Evolutionary conservation across 2,113 vertebrate genomes (phyloP), one percentile per base, ranked within the genome.

Genomic region (Corythoichthys haematopterus): DNA sequence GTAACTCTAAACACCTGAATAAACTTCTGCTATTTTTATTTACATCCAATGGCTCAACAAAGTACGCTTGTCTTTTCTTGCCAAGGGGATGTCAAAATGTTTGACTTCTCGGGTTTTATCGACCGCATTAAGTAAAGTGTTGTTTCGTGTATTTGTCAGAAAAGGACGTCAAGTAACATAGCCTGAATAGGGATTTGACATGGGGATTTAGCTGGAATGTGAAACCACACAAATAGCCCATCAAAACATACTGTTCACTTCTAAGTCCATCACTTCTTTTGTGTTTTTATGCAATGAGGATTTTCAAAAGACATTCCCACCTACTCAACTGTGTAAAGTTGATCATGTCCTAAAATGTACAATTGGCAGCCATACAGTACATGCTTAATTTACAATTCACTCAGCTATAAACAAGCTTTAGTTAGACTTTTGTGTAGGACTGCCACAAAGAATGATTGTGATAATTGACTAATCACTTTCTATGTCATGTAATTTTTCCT

Each of bases 21-120:
- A 47, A 57, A 15, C 40, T 35, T 70, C 52, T 46, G 65, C 50
- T 69, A 65, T 78, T 66, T 80, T 51, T 77, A 68, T 70, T 76
- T 70, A 71, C 68, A 76, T 78, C 67, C 64, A 76, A 67, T 78
- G 63, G 36, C 62, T 73, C 35, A 15, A 6, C 33, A 68, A 71
- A 57, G 43, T 48, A 48, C 72, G 70, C 36, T 38, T 74, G 40
- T 62, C 13, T 59, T 63, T 55, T 56, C 20, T 11, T 4, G 53
- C 74, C 36, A 64, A 13, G 38, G 61, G 56, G 77, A 70, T 71
- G 65, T 67, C 65, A 76, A 69, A 72, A 74, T 64, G 40, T 52
- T 11, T 16, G 69, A 46, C 51, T 60, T 66, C 45, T 3, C 12
- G 11, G 60, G 16, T 65, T 28, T 60, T 60, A 61, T 37, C 20